Base-by-base conservation (phyloP, 37 sponge, comb jelly and placozoan genomes). In the Eunapius fragilis region DNA sequence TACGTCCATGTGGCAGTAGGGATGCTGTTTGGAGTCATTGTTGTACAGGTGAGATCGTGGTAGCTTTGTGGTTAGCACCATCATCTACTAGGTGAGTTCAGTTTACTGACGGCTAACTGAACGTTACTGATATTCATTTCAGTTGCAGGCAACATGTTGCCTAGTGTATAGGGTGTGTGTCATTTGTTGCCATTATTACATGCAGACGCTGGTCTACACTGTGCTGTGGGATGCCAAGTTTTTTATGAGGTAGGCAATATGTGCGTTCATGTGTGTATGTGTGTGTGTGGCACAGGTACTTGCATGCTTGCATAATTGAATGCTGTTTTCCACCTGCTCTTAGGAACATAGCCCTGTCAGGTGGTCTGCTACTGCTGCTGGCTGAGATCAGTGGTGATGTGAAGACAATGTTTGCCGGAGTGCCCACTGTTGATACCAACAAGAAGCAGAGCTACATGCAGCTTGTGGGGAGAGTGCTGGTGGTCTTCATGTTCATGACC, bases 401-500 rank as follows among this genome's bases (percentile, higher is more conserved):
- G 23, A 98, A 98, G 85, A 91, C 92, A 9, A 98, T 98, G 94
- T 97, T 98, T 89, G 99, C 99, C 36, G 99, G 99, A n/a, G 80
- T 98, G 12, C 99, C 99, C 3, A 81, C 92, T 32, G 80, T 90
- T 71, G 97, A 92, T 17, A 89, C 74, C 72, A 98, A 95, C 84
- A 88, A 90, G 83, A 88, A 81, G 26, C 96, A 93, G 75, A 97
- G 87, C 91, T 98, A 98, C 89, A 95, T 98, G 94, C 98, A 97
- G 74, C 92, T 98, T 23, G 96, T 97, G 34, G 99, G 99, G 12
- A 80, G 99, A 19, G 73, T 98, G 14, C 89, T 98, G 31, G 93
- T 98, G 49, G 90, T 97, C 58, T 89, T 98, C 87, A 98, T 98
- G 99, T 98, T 98, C 85, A 85, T 98, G 12, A 92, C 99, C 25